Conservation (phyloP, 1,140 invertebrate species). For the Drosophila santomea region DNA sequence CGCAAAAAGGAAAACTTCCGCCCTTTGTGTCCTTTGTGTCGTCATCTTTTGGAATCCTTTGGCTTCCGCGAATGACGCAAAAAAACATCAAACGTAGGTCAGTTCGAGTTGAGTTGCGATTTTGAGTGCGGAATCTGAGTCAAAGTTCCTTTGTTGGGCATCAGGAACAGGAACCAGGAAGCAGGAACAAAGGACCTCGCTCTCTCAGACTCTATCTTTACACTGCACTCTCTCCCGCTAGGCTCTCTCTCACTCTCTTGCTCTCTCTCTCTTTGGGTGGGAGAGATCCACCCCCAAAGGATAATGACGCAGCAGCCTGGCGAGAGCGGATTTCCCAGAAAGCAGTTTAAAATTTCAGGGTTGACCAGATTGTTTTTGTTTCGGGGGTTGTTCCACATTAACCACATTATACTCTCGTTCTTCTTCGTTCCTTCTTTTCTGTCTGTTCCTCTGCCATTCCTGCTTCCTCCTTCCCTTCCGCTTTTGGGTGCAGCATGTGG, state of each 20-base stretch:
- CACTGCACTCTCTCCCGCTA: not conserved
- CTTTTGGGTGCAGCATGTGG: conserved; percentile 41
- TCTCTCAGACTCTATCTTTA: not conserved
- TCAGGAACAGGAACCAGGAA: conserved; percentile 12
- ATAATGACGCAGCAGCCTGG: conserved; percentile 65
- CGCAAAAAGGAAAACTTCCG: conserved; percentile 20
- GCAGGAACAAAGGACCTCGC: conserved; percentile 45
- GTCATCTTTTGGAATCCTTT: conserved; percentile 33
- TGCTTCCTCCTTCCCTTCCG: conserved; percentile 8
- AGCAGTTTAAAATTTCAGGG: conserved; percentile 33
- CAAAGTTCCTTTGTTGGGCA: conserved; percentile 21
- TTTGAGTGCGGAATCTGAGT: conserved; percentile 15
- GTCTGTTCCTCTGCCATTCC: conserved; percentile 14
- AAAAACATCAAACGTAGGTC: conserved; percentile 32
- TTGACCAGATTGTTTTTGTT: conserved; percentile 19
- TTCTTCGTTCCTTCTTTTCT: conserved; percentile 21
- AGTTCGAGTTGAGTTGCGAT: conserved; percentile 26
- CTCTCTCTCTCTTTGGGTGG: conserved; percentile 23
- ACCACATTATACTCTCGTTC: conserved; percentile 7
- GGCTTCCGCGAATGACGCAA: conserved; percentile 55
- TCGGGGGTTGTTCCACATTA: conserved; percentile 56
- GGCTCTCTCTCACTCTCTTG: not conserved
- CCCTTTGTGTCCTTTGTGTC: conserved; percentile 59
- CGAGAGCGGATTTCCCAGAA: conserved; percentile 45
- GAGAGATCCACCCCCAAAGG: conserved; percentile 54